Evolutionary conservation across 2,888 invertebrate species (phyloP).

Genomic region (Deroplatys truncata): DNA sequence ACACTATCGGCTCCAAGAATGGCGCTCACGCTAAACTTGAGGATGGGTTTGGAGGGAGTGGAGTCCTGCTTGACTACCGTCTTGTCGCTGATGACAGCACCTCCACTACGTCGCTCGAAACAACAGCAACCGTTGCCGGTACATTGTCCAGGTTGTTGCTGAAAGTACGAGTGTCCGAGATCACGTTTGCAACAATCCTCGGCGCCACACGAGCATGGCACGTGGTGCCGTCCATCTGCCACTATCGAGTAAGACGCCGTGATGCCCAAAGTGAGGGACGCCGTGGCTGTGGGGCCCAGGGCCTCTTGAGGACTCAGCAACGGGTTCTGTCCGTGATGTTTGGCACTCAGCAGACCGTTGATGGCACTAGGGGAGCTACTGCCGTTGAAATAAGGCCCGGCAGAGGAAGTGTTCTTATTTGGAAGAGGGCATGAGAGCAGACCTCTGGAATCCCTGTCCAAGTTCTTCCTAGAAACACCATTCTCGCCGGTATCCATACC

Average conservation of each 20-base stretch:
- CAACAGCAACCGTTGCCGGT: constrained; percentile 39
- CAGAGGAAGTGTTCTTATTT: background rate
- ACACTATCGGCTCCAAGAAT: constrained; percentile 66
- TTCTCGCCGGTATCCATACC: background rate
- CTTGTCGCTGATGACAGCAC: background rate
- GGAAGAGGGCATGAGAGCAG: background rate
- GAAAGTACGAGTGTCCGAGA: background rate
- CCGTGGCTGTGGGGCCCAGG: constrained; percentile 15
- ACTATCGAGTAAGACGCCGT: constrained; percentile 29
- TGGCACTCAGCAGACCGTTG: background rate
- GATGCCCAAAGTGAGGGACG: constrained; percentile 30
- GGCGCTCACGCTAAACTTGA: constrained; percentile 91
- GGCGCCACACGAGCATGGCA: constrained; percentile 24
- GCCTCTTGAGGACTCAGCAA: background rate
- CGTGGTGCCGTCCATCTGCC: constrained; percentile 26
- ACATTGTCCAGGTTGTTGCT: constrained; percentile 35
- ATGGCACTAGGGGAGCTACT: background rate
- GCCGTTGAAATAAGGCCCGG: background rate
- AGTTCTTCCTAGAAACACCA: background rate
- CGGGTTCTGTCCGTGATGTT: background rate
- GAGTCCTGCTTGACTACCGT: constrained; percentile 12
- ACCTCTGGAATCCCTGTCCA: background rate
- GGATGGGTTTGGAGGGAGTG: constrained; percentile 59
- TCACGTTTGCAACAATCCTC: constrained; percentile 18
- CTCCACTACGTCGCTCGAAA: constrained; percentile 40